These are phyloP conservation scores for Paedocypris sp. DNA, from an alignment of 2,113 vertebrate species.

Conservation along the genomic window DNA sequence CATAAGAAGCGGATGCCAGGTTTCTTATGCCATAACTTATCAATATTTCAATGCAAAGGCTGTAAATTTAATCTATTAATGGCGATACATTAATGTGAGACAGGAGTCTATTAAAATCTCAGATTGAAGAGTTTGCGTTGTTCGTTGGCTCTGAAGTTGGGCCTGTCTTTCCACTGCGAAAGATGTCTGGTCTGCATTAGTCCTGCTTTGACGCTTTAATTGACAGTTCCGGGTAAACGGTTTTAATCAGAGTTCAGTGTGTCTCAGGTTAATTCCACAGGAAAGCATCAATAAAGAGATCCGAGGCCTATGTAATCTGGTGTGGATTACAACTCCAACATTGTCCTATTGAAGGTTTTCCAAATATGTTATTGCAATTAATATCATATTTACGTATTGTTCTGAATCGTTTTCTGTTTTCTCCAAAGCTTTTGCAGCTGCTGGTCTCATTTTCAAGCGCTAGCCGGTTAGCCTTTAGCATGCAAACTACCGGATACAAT, in stretches of 20 bases:
- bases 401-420: too few relatives aligned
- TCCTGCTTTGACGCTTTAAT: slow-evolving; percentile 74
- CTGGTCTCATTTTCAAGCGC: too few relatives aligned
- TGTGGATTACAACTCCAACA: slow-evolving; percentile 34
- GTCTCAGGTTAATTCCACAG: slow-evolving; percentile 75
- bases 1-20: slow-evolving; percentile 59
- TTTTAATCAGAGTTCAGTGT: slow-evolving; percentile 79
- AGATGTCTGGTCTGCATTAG: slow-evolving; percentile 73
- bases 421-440: too few relatives aligned
- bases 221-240: slow-evolving; percentile 73
- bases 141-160: slow-evolving; percentile 62
- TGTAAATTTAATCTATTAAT: slow-evolving; percentile 69
- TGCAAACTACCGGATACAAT: too few relatives aligned
- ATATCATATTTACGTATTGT: too few relatives aligned
- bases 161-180: slow-evolving; percentile 71
- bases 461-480: too few relatives aligned
- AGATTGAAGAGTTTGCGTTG: slow-evolving; percentile 51
- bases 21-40: slow-evolving; percentile 82
- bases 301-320: slow-evolving; percentile 76
- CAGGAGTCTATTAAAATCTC: slow-evolving; percentile 40
- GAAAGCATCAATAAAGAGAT: slow-evolving; percentile 79
- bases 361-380: slow-evolving; percentile 4
- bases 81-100: slow-evolving; percentile 53
- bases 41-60: slow-evolving; percentile 77
- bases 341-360: slow-evolving; percentile 1